Base-by-base conservation (phyloP, 1,140 invertebrate species). In the Galleria mellonella region DNA sequence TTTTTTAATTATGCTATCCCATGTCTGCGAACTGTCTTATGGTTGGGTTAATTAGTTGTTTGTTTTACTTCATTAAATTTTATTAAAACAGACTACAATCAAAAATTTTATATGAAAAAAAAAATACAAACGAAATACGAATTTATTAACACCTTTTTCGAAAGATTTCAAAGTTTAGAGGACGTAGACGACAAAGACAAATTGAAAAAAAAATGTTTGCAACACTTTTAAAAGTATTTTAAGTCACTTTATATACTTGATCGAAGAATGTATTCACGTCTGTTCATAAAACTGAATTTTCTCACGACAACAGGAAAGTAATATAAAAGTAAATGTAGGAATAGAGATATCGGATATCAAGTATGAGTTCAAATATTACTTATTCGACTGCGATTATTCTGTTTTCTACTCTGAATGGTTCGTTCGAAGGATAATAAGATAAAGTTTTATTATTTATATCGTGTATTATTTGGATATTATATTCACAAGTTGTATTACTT, bases 281-380 rank as follows among this genome's bases (percentile, higher is more conserved):
- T 37, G 10, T 40, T 44, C 45, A 44, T 40, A 43, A 58, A 50
- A 46, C 46, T 52, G 43, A 29, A 39, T 51, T 38, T 53, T 55
- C 38, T 9, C 14, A 46, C 29, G 43, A 55, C 35, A 56, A 55
- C 52, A 50, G 55, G 50, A 59, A 59, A 55, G 51, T 62, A 55
- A 56, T 53, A 57, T 23, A 53, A 41, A 40, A 53, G 31, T 32
- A n/a, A 42, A 59, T 46, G 35, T n/a, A n/a, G 46, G 35, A 51
- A 38, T 36, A 13, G 36, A 17, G 33, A 44, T 51, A 23, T 55
- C 39, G 45, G 47, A 63, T 59, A 59, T 55, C 52, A 47, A 49
- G 47, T 48, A 55, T 56, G 53, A 56, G 50, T 45, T 56, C 30
- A 29, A 35, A 53, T 59, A 56, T 54, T 53, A 60, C 50, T 54